Conservation (phyloP, 30 jellyfish, hydroid and myxozoan genomes). For the Aurelia coerulea region DNA sequence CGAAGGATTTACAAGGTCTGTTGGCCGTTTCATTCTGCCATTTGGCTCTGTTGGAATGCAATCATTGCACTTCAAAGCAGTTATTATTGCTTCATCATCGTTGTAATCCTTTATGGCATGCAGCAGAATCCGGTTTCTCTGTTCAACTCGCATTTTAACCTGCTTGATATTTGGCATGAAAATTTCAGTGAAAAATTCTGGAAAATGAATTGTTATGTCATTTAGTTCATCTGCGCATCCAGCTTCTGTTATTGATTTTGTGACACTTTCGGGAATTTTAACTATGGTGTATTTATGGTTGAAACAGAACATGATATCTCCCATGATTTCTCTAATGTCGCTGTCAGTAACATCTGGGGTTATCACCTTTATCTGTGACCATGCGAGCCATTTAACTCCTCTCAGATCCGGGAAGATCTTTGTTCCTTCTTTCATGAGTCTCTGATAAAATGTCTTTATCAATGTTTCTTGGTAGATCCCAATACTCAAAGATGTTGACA, state of each 20-base stretch:
- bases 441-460: constrained; percentile 1
- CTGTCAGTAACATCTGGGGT: not conserved
- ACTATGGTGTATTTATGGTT: not conserved
- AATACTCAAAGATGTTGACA: not conserved
- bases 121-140: constrained; percentile 1
- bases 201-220: not conserved
- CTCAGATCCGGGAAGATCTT: constrained; percentile 5
- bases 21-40: constrained; percentile 22
- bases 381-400: constrained; percentile 10
- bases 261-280: constrained; percentile 15
- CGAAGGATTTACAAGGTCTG: constrained; percentile 36
- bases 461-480: not conserved
- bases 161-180: constrained; percentile 20
- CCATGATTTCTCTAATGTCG: constrained; percentile 1
- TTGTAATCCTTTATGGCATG: not conserved
- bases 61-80: not conserved
- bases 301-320: not conserved
- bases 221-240: constrained; percentile 22
- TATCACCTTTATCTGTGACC: constrained; percentile 26
- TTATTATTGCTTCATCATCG: not conserved
- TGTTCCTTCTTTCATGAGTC: not conserved
- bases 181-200: constrained; percentile 12
- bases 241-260: constrained; percentile 1
- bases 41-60: constrained; percentile 59
- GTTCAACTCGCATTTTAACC: not conserved